Evolutionary conservation across 2,797 vertebrate genomes (phyloP), one percentile per base, ranked within the genome.

Genomic region (Scolopax rusticola): DNA sequence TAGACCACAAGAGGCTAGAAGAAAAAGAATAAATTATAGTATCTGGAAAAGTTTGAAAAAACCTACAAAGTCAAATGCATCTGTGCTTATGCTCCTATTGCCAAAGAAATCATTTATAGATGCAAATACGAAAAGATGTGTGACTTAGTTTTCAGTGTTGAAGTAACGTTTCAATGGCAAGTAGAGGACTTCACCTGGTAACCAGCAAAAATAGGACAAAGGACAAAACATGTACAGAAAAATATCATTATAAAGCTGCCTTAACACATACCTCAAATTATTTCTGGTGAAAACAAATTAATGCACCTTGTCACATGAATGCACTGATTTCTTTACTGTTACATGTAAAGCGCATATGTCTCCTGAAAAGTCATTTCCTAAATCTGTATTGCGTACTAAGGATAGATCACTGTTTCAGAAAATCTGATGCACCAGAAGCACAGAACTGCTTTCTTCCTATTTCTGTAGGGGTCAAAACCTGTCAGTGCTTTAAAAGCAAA

Each of bases 21-120:
- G 32, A 67, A 80, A 89, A 85, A 89, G 50, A 87, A 57, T 53
- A 92, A 80, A 91, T 64, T 78, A 68, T 1, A 40, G 15, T 78
- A 75, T 73, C 89, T 91, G 30, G n/a, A 84, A 71, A 89, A 92
- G 43, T 75, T 47, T 84, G 65, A 89, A 87, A 91, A 78, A 92
- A 68, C 23, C 51, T 38, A 61, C 3, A 10, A 77, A 84, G 28
- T 64, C 47, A 68, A 84, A 84, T 50, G 7, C 19, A 53, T n/a
- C 33, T 75, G 24, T 87, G 23, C 28, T 94, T 77, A 77, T 0
- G 2, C 4, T 12, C 17, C 25, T 82, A 50, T 57, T 77, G 56
- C 1, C 27, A 91, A 91, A 41, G 6, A 81, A 79, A 33, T 20
- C 3, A 85, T 60, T 81, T 64, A 51, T 25, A 85, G 8, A 54